Evolutionary conservation across 2,797 vertebrate genomes (phyloP).

Genomic region (Phaenicophaeus curvirostris): DNA sequence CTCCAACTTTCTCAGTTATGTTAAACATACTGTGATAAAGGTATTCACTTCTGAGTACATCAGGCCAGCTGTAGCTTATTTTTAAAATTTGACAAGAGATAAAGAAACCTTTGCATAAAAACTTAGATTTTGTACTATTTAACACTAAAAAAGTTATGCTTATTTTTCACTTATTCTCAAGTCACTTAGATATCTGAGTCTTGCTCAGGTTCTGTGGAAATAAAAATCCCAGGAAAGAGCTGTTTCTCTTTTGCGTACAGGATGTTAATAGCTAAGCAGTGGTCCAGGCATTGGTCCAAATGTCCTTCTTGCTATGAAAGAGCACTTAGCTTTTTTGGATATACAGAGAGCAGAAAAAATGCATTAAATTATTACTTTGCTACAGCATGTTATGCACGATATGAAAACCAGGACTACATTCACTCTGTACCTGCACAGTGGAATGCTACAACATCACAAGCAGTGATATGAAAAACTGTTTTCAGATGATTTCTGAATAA

Average conservation of each 20-base stretch:
- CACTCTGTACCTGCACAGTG: background rate
- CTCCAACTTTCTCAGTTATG: background rate
- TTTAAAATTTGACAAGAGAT: background rate
- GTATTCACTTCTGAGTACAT: background rate
- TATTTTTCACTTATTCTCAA: background rate
- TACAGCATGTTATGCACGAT: background rate
- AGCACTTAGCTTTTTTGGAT: background rate
- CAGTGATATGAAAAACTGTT: background rate
- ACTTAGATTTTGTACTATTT: background rate
- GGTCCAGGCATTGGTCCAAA: background rate
- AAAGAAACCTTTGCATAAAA: background rate
- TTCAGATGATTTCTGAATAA: slow-evolving; percentile 10
- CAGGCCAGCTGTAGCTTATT: background rate
- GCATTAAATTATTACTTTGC: background rate
- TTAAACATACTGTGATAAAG: background rate
- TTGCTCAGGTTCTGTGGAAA: background rate
- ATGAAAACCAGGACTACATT: background rate
- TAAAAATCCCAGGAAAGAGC: background rate
- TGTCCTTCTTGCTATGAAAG: background rate
- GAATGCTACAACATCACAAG: background rate
- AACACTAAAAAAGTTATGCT: background rate
- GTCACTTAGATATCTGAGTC: background rate
- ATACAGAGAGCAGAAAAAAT: background rate
- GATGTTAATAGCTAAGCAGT: background rate
- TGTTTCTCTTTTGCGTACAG: background rate